These are phyloP conservation scores for Falco concolor DNA, from an alignment of 2,797 vertebrate genomes.

Conservation along the genomic window DNA sequence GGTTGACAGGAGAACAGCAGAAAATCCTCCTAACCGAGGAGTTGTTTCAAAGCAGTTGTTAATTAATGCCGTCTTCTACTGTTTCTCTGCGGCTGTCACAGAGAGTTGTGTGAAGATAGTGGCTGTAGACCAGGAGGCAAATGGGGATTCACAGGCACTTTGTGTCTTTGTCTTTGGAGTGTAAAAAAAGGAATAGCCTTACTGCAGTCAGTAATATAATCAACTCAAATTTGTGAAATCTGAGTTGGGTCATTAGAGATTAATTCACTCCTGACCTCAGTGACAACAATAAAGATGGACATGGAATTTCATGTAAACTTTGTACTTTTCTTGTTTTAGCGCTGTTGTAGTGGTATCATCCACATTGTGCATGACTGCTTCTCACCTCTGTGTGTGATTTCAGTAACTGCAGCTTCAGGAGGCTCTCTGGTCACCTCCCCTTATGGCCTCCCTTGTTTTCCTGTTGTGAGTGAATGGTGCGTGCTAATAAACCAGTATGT, in stretches of 20 bases:
- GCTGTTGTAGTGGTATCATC: background rate
- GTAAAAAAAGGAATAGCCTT: background rate
- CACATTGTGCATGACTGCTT: background rate
- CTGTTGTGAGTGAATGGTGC: background rate
- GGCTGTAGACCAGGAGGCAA: background rate
- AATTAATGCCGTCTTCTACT: background rate
- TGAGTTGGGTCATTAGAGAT: background rate
- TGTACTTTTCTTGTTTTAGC: background rate
- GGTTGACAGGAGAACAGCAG: background rate
- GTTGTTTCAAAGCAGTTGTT: background rate
- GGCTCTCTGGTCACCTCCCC: background rate
- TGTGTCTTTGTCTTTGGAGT: background rate
- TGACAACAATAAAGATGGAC: background rate
- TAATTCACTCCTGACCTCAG: background rate
- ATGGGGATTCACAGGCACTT: background rate
- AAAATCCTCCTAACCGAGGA: background rate
- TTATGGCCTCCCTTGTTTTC: background rate
- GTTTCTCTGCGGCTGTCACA: background rate
- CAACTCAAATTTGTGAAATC: background rate
- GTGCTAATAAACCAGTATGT: background rate
- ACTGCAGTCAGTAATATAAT: background rate
- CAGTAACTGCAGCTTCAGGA: background rate
- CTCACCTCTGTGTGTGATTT: background rate
- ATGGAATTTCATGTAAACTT: background rate
- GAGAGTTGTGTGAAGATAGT: background rate